Evolutionary conservation across 2,797 vertebrate genomes (phyloP).

Genomic region (Clamator glandarius): DNA sequence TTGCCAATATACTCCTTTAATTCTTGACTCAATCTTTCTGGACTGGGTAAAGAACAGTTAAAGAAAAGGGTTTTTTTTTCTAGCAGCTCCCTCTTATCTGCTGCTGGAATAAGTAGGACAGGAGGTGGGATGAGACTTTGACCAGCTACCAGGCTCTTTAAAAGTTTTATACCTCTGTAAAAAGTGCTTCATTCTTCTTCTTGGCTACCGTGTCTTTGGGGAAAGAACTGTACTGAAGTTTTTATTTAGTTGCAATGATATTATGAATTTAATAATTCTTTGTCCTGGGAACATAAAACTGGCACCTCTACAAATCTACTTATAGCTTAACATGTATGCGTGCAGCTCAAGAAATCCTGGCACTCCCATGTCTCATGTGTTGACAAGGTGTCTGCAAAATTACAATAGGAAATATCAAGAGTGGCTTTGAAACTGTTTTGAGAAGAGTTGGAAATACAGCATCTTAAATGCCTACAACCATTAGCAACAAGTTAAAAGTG

Average conservation of each 20-base stretch:
- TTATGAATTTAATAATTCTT: background rate
- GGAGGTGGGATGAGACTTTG: background rate
- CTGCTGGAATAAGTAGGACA: background rate
- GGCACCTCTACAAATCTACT: background rate
- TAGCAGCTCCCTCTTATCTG: background rate
- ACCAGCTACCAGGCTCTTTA: background rate
- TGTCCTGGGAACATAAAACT: background rate
- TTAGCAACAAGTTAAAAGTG: background rate
- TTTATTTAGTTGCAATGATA: background rate
- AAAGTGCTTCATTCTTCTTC: background rate
- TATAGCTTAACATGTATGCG: background rate
- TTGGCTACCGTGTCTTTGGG: background rate
- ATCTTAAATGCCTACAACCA: background rate
- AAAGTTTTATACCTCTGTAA: background rate
- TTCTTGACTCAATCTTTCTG: background rate
- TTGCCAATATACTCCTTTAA: background rate
- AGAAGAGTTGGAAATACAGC: background rate
- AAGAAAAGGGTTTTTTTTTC: background rate
- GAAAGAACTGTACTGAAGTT: background rate
- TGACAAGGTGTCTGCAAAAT: background rate
- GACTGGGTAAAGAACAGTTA: background rate
- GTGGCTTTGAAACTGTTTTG: background rate
- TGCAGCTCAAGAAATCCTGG: background rate
- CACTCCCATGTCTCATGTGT: background rate
- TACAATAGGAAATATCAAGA: background rate